These are phyloP conservation scores for Telmatochromis bifrenatus DNA, from an alignment of 2,113 vertebrate genomes.

Conservation along the genomic window DNA sequence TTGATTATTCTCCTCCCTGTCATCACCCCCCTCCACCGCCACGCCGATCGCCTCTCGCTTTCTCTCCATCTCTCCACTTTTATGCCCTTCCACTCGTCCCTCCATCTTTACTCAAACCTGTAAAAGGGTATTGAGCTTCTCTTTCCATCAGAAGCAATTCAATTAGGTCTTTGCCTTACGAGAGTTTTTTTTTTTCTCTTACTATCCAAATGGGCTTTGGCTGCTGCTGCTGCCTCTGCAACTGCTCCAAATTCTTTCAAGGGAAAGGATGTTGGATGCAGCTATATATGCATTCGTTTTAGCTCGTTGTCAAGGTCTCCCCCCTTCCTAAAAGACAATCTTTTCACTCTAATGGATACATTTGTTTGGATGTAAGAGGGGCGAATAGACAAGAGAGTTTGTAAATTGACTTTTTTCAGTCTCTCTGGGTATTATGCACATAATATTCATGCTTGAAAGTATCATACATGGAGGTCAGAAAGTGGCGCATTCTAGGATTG, in stretches of 20 bases:
- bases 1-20: conserved; percentile 50
- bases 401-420: conserved; percentile 9
- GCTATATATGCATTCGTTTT: conserved; percentile 1
- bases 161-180: conserved; percentile 51
- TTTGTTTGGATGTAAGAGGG: conserved; percentile 17
- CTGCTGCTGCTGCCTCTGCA: conserved; percentile 1
- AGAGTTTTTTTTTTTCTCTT: conserved; percentile 36
- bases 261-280: background rate
- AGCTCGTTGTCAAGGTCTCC: conserved; percentile 46
- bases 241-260: conserved; percentile 18
- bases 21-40: background rate
- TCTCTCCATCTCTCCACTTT: conserved; percentile 11
- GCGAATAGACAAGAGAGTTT: conserved; percentile 1
- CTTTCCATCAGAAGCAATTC: conserved; percentile 57
- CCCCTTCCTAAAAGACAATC: conserved; percentile 13
- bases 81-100: conserved; percentile 37
- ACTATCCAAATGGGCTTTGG: conserved; percentile 43
- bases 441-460: background rate
- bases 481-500: background rate
- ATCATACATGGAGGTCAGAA: background rate
- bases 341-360: conserved; percentile 39
- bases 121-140: conserved; percentile 50
- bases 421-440: background rate
- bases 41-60: conserved; percentile 4
- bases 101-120: conserved; percentile 48